Conservation (phyloP, 2,888 invertebrate genomes). For the Gastracanthus pulcherrimus region DNA sequence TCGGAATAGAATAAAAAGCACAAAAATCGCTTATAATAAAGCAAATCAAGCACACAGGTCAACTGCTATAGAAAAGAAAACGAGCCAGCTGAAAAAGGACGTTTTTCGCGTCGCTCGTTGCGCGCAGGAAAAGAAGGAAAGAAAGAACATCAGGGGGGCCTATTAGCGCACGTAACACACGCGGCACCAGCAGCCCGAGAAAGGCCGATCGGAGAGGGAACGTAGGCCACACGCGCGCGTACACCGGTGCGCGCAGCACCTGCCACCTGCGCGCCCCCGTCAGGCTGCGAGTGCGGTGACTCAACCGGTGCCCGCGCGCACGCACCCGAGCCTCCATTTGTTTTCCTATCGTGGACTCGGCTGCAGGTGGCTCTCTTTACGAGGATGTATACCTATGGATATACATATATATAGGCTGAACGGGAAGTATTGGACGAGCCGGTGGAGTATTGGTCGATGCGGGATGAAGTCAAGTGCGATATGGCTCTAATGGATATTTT, state of each 20-base stretch:
- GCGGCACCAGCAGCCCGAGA: not conserved
- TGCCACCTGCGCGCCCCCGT: slow-evolving; percentile 62
- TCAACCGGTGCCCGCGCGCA: slow-evolving; percentile 48
- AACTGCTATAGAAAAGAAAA: too few relatives aligned
- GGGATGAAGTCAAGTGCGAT: too few relatives aligned
- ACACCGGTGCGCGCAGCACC: slow-evolving; percentile 58
- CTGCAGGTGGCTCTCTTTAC: not conserved
- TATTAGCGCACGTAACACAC: not conserved
- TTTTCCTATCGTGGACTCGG: slow-evolving; percentile 22
- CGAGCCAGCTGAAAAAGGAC: not conserved
- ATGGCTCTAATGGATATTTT: too few relatives aligned
- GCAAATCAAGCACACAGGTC: too few relatives aligned
- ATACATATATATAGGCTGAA: not conserved
- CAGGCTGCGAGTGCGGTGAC: slow-evolving; percentile 61
- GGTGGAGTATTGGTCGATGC: too few relatives aligned
- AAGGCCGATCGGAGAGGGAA: not conserved
- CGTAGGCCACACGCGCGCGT: not conserved
- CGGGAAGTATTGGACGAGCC: not conserved
- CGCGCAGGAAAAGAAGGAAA: too few relatives aligned
- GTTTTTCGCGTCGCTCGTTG: not conserved
- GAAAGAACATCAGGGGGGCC: too few relatives aligned
- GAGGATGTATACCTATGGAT: not conserved
- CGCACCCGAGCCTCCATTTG: slow-evolving; percentile 22
- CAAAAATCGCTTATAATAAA: too few relatives aligned
- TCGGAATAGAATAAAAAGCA: too few relatives aligned